Conservation (phyloP, 2,888 invertebrate species). For the Gnatocerus cornutus region DNA sequence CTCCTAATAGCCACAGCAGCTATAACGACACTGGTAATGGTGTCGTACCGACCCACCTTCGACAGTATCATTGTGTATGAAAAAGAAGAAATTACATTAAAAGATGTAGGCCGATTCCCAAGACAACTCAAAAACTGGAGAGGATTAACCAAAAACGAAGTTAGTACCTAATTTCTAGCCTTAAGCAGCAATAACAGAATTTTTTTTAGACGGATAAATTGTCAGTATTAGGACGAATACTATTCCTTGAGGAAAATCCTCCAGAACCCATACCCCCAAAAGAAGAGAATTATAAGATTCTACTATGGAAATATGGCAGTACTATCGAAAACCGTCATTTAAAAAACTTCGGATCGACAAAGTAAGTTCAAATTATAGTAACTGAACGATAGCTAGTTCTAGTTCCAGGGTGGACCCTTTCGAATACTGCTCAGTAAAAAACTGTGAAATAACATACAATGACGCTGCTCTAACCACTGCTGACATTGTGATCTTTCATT, state of each 20-base stretch:
- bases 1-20: slow-evolving; percentile 34
- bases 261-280: slow-evolving; percentile 55
- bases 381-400: neutral
- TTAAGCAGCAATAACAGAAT: neutral
- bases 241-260: slow-evolving; percentile 65
- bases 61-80: neutral
- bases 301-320: slow-evolving; percentile 77
- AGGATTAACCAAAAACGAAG: slow-evolving; percentile 24
- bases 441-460: slow-evolving; percentile 77
- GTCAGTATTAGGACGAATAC: slow-evolving; percentile 69
- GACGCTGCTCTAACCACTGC: slow-evolving; percentile 71
- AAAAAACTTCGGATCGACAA: slow-evolving; percentile 70
- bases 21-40: slow-evolving; percentile 27
- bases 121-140: slow-evolving; percentile 35
- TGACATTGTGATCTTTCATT: slow-evolving; percentile 79
- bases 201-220: slow-evolving; percentile 61
- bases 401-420: slow-evolving; percentile 74
- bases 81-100: neutral
- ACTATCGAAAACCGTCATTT: slow-evolving; percentile 75
- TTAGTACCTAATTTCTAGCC: slow-evolving; percentile 1
- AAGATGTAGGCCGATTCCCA: neutral
- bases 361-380: slow-evolving; percentile 60
- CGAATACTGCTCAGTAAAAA: slow-evolving; percentile 75
- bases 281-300: slow-evolving; percentile 70
- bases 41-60: slow-evolving; percentile 7